Conservation (phyloP, 1,140 invertebrate genomes). For the Heliconius nattereri region DNA sequence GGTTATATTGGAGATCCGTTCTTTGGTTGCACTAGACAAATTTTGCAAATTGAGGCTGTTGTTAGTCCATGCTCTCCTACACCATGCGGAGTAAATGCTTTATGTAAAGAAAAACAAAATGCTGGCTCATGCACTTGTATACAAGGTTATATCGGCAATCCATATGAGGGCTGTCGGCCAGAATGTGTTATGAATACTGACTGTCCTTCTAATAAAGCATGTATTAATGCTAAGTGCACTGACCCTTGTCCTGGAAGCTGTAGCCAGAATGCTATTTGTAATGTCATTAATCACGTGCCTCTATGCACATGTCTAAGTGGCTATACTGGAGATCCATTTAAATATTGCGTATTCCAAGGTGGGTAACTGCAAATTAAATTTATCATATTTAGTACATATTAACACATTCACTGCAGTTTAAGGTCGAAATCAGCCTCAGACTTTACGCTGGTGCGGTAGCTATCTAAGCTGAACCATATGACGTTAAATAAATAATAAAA, state of each 20-base stretch:
- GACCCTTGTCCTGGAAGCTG: constrained; percentile 86
- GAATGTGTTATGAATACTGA: constrained; percentile 87
- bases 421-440: too few relatives aligned
- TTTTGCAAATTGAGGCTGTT: constrained; percentile 59
- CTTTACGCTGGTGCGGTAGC: too few relatives aligned
- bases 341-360: constrained; percentile 82
- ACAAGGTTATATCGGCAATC: constrained; percentile 86
- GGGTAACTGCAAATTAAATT: constrained; percentile 22
- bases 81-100: constrained; percentile 87
- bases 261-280: constrained; percentile 84
- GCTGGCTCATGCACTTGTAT: constrained; percentile 86
- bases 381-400: neutral
- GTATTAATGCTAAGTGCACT: constrained; percentile 83
- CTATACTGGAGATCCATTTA: constrained; percentile 88
- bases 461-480: too few relatives aligned
- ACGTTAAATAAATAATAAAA: too few relatives aligned
- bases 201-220: constrained; percentile 84
- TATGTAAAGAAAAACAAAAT: constrained; percentile 85
- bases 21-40: constrained; percentile 79
- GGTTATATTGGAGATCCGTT: constrained; percentile 86
- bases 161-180: constrained; percentile 87
- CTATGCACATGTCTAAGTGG: constrained; percentile 86
- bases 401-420: too few relatives aligned
- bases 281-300: constrained; percentile 84
- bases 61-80: constrained; percentile 84